Conservation (phyloP, 2,797 vertebrate genomes). For the Sebastes flavidus region DNA sequence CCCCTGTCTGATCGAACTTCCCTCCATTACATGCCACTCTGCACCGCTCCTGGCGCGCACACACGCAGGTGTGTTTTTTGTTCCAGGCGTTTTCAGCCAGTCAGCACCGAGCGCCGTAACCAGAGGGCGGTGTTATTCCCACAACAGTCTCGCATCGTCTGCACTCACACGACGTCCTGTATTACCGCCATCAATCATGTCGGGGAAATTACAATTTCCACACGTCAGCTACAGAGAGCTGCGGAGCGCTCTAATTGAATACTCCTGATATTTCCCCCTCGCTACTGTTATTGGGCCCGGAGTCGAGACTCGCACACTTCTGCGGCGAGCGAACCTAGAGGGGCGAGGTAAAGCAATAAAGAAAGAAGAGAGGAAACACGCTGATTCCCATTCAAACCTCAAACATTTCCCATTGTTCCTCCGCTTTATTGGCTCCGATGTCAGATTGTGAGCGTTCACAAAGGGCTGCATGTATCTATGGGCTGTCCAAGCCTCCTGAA, state of each 20-base stretch:
- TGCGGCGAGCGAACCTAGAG: constrained; percentile 59
- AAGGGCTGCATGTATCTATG: constrained; percentile 40
- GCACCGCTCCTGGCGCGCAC: constrained; percentile 48
- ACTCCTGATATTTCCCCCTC: constrained; percentile 73
- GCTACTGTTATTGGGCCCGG: constrained; percentile 58
- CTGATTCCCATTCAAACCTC: constrained; percentile 27
- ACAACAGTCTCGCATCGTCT: constrained; percentile 64
- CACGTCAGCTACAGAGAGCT: constrained; percentile 80
- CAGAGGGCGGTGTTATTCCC: constrained; percentile 73
- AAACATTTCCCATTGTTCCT: constrained; percentile 21
- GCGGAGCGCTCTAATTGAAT: constrained; percentile 79
- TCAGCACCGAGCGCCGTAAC: constrained; percentile 61
- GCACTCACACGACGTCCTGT: constrained; percentile 73
- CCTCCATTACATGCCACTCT: constrained; percentile 66
- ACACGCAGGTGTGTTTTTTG: constrained; percentile 54
- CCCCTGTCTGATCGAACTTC: constrained; percentile 20
- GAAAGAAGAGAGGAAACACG: neutral
- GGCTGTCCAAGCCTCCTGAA: constrained; percentile 22
- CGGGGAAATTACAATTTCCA: constrained; percentile 84
- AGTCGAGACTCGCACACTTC: constrained; percentile 47
- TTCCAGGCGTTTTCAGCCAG: constrained; percentile 59
- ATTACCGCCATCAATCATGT: constrained; percentile 87
- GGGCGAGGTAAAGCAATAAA: constrained; percentile 64
- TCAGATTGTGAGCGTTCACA: constrained; percentile 38
- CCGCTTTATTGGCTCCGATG: constrained; percentile 13